Conservation (phyloP, 2,113 vertebrate species). For the Eulemur macaco region DNA sequence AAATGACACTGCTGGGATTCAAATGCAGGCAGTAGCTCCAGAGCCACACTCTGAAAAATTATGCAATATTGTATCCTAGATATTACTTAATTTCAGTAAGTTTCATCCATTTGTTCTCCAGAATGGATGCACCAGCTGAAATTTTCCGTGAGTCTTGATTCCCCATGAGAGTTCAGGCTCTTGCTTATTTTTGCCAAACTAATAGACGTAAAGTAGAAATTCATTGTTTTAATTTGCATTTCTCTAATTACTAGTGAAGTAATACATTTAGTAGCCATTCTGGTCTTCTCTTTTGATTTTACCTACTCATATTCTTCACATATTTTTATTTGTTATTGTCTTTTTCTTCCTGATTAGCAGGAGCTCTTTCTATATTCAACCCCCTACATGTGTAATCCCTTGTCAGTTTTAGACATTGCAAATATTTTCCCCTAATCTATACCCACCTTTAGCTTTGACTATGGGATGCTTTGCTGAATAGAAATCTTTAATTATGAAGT, state of each 20-base stretch:
- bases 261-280: not conserved
- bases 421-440: not conserved
- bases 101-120: not conserved
- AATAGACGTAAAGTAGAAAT: constrained; percentile 19
- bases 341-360: not conserved
- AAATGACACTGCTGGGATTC: not conserved
- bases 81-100: not conserved
- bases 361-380: not conserved
- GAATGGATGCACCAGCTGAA: not conserved
- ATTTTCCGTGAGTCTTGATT: not conserved
- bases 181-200: constrained; percentile 29
- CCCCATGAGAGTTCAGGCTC: not conserved
- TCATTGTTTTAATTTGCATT: not conserved
- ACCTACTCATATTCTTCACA: not conserved
- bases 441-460: not conserved
- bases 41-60: not conserved
- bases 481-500: not conserved
- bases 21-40: not conserved
- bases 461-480: not conserved
- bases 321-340: not conserved
- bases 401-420: constrained; percentile 7
- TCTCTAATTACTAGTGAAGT: constrained; percentile 27
- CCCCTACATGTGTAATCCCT: not conserved
- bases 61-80: not conserved
- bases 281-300: constrained; percentile 16